Evolutionary conservation across 1,140 invertebrate species (phyloP).

Genomic region (Papilio polyxenes): DNA sequence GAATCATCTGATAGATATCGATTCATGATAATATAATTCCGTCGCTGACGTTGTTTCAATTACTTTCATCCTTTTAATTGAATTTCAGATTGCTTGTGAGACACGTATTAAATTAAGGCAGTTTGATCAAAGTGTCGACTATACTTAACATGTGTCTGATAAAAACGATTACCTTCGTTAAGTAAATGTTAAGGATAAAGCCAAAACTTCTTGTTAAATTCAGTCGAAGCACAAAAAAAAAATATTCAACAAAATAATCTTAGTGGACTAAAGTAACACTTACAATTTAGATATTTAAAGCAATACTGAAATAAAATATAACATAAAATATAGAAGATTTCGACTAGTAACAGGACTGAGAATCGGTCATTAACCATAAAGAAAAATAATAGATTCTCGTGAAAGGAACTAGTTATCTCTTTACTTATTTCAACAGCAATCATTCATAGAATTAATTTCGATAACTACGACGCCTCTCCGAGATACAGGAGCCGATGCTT

Average conservation of each 20-base stretch:
- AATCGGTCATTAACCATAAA: constrained; percentile 44
- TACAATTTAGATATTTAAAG: constrained; percentile 56
- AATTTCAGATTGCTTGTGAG: constrained; percentile 61
- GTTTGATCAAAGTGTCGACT: constrained; percentile 66
- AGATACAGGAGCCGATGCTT: constrained; percentile 76
- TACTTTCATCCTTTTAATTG: constrained; percentile 66
- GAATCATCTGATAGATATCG: constrained; percentile 9
- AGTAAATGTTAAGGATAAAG: constrained; percentile 61
- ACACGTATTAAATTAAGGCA: constrained; percentile 64
- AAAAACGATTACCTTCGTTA: constrained; percentile 59
- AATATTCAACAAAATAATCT: constrained; percentile 47
- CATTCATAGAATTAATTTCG: constrained; percentile 77
- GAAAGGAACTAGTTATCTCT: constrained; percentile 41
- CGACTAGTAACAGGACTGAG: constrained; percentile 39
- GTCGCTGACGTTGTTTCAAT: constrained; percentile 51
- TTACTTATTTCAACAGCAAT: constrained; percentile 57
- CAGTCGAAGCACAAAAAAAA: constrained; percentile 44
- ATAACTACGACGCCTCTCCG: constrained; percentile 70
- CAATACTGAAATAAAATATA: constrained; percentile 41
- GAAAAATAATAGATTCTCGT: constrained; percentile 22
- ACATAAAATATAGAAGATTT: constrained; percentile 32
- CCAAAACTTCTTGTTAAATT: constrained; percentile 54
- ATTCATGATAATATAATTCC: constrained; percentile 37
- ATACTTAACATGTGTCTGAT: constrained; percentile 64
- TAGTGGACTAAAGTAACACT: constrained; percentile 56